Base-by-base conservation (phyloP, 1,140 invertebrate species). In the Ceratosolen fusciceps region DNA sequence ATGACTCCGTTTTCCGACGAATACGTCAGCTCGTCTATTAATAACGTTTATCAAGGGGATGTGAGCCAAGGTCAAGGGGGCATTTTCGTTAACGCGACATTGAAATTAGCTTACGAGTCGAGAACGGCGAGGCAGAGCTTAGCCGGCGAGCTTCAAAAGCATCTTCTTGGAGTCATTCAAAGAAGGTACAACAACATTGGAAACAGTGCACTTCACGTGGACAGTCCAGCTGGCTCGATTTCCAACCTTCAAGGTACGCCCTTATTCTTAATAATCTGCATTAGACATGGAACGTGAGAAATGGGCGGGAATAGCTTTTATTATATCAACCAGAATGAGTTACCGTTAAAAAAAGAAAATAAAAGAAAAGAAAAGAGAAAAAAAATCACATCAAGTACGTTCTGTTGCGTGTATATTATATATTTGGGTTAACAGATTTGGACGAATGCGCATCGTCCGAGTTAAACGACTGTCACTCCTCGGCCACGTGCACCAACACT, bases 391-490 rank as follows among this genome's bases (percentile, higher is more conserved):
- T n/a, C n/a, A n/a, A n/a, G n/a, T n/a, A n/a, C n/a, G n/a, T n/a
- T n/a, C n/a, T n/a, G n/a, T n/a, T n/a, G n/a, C n/a, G n/a, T n/a
- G n/a, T n/a, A n/a, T n/a, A n/a, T n/a, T n/a, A n/a, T n/a, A n/a
- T n/a, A n/a, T n/a, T n/a, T n/a, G n/a, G 56, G 54, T 70, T 21
- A 74, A 68, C 85, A 96, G 97, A 98, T 90, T 87, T 98, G 72
- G 96, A 99, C 85, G 97, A 98, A 87, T 99, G 97, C 84, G 92
- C 93, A 0, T 94, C 94, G 0, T 86, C 92, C 12, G 96, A 98
- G 70, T 87, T 98, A 14, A 96, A 99, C 86, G 98, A 99, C 87
- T 99, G 98, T 84, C 95, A 97, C 82, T 92, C 93, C 14, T 92
- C 95, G 70, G 97, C 95, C 0, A 92, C 91, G 1, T 99, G 98